phyloP scores from a whole-genome alignment of 2,888 invertebrate species.

The Smittia aterrima region DNA sequence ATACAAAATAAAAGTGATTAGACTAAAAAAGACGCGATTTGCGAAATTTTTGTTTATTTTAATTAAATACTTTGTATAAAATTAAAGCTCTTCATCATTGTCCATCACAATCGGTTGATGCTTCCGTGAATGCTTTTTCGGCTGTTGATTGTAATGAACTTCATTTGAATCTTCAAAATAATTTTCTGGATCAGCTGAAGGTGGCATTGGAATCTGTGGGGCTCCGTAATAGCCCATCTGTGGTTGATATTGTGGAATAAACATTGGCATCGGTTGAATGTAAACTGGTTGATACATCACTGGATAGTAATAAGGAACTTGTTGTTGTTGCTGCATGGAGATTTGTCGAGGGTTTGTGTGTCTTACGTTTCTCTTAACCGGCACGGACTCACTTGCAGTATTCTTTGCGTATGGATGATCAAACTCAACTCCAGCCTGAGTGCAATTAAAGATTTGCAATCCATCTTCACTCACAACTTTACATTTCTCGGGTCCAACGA shows the following conservation, averaged over 20 bases:
- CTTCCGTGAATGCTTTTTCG: conserved; percentile 44
- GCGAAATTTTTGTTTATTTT: neutral
- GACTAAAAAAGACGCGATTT: too few relatives aligned
- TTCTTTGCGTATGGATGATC: conserved; percentile 30
- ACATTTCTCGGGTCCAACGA: conserved; percentile 15
- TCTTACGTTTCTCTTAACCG: neutral
- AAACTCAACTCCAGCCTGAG: neutral
- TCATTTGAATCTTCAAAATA: conserved; percentile 5
- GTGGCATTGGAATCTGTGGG: neutral
- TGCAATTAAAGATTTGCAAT: conserved; percentile 22
- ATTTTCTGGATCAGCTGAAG: neutral
- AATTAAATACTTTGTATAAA: neutral
- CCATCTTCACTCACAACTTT: conserved; percentile 38
- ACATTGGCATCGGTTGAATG: conserved; percentile 12
- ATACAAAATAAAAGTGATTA: too few relatives aligned
- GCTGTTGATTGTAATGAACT: conserved; percentile 44
- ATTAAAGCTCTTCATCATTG: conserved; percentile 34
- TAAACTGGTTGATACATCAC: conserved; percentile 18
- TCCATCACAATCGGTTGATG: conserved; percentile 46
- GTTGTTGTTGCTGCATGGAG: neutral
- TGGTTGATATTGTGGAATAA: neutral
- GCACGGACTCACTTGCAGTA: neutral
- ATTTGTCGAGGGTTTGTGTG: neutral
- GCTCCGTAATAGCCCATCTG: neutral
- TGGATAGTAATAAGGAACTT: neutral